Evolutionary conservation across 2,888 invertebrate genomes (phyloP).

Genomic region (Dicyrtoma fusca): DNA sequence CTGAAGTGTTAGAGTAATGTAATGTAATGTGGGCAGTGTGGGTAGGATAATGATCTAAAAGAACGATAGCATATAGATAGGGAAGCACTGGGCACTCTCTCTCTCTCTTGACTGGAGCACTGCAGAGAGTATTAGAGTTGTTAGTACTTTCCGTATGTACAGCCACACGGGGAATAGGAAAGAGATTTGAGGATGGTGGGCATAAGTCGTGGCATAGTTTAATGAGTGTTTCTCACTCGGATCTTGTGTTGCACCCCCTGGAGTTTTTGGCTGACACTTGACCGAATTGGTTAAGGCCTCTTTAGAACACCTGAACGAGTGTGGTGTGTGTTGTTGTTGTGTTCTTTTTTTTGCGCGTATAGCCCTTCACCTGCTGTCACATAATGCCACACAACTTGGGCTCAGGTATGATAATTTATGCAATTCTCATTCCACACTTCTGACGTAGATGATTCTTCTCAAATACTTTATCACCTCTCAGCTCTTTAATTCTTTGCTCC

Average conservation of each 20-base stretch:
- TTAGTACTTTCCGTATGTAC: not conserved
- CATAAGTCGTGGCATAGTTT: slow-evolving; percentile 45
- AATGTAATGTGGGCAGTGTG: slow-evolving; percentile 22
- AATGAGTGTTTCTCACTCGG: slow-evolving; percentile 56
- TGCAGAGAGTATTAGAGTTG: too few relatives aligned
- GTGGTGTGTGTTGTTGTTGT: too few relatives aligned
- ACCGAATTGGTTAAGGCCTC: slow-evolving; percentile 56
- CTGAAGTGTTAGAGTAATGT: slow-evolving; percentile 5
- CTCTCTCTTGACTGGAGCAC: slow-evolving; percentile 28
- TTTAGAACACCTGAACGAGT: slow-evolving; percentile 56
- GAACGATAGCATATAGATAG: slow-evolving; percentile 26
- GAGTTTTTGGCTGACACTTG: slow-evolving; percentile 56
- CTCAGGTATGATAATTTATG: slow-evolving; percentile 54
- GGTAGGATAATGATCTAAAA: slow-evolving; percentile 40
- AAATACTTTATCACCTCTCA: slow-evolving; percentile 56
- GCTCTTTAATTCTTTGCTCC: slow-evolving; percentile 45
- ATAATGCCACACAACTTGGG: slow-evolving; percentile 55
- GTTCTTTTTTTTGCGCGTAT: slow-evolving; percentile 44
- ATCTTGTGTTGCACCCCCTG: slow-evolving; percentile 54
- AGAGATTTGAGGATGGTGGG: slow-evolving; percentile 17
- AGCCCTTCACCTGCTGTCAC: slow-evolving; percentile 55
- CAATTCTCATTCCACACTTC: slow-evolving; percentile 54
- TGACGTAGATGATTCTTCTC: slow-evolving; percentile 55
- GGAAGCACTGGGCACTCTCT: too few relatives aligned
- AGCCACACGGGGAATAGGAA: not conserved